Evolutionary conservation across 2,113 vertebrate species (phyloP).

Genomic region (Hypanus sabinus): DNA sequence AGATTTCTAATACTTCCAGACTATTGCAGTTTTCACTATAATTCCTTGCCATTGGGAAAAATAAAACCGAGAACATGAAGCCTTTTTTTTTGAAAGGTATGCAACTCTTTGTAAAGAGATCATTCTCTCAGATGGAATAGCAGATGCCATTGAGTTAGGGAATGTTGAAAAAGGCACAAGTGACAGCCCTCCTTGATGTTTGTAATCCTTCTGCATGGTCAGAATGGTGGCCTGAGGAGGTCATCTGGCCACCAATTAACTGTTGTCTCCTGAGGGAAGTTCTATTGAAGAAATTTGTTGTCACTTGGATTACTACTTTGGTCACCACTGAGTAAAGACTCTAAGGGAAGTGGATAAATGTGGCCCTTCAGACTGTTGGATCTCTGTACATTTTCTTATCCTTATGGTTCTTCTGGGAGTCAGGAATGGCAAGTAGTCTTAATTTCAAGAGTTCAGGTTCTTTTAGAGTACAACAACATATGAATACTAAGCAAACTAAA

Average conservation of each 20-base stretch:
- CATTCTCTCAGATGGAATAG: background rate
- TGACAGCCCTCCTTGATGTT: background rate
- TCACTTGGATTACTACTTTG: background rate
- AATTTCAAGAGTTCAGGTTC: too few relatives aligned
- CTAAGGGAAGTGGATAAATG: background rate
- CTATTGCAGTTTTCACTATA: background rate
- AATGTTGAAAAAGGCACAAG: background rate
- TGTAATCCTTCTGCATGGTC: background rate
- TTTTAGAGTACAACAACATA: too few relatives aligned
- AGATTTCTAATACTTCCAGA: too few relatives aligned
- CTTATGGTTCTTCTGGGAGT: too few relatives aligned
- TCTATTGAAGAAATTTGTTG: background rate
- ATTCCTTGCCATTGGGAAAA: background rate
- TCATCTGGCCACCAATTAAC: background rate
- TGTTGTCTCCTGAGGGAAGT: background rate
- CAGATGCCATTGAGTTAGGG: background rate
- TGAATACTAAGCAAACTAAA: too few relatives aligned
- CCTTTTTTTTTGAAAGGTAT: background rate
- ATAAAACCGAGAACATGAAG: background rate
- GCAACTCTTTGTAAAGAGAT: background rate
- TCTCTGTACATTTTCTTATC: too few relatives aligned
- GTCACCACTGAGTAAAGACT: too few relatives aligned
- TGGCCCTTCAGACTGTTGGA: background rate
- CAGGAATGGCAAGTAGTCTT: too few relatives aligned
- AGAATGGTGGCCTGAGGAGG: background rate